A percentile compares a stretch with the other conserved stretches of the same genome.
Evolutionary conservation across 1,140 invertebrate species (phyloP).

Genomic region (Triops longicaudatus): DNA sequence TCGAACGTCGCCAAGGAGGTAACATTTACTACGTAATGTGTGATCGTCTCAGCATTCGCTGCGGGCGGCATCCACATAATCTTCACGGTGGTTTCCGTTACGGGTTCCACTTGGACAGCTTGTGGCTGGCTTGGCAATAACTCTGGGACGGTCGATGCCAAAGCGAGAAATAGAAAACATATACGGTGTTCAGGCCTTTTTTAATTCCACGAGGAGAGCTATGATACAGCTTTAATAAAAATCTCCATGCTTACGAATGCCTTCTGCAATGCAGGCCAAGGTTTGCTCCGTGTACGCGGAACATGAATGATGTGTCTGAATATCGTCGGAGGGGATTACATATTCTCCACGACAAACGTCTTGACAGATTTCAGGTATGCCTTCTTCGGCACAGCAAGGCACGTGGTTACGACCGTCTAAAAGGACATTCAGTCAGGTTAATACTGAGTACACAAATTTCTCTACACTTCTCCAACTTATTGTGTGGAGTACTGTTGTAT

Average conservation of each 20-base stretch:
- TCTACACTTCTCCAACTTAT: no score
- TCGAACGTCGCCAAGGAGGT: conserved; percentile 42
- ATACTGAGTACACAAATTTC: not conserved
- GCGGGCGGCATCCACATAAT: conserved; percentile 57
- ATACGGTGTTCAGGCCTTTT: not conserved
- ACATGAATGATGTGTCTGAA: conserved; percentile 73
- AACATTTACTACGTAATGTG: conserved; percentile 59
- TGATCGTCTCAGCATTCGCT: conserved; percentile 52
- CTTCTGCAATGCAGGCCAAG: conserved; percentile 67
- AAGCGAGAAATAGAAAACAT: conserved; percentile 28
- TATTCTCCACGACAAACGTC: conserved; percentile 76
- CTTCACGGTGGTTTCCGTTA: conserved; percentile 57
- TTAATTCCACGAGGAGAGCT: not conserved
- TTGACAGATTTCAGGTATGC: conserved; percentile 70
- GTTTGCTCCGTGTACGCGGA: conserved; percentile 71
- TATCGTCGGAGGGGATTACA: conserved; percentile 68
- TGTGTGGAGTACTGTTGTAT: no score
- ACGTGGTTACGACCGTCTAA: conserved; percentile 70
- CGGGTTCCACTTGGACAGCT: conserved; percentile 56
- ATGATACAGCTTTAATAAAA: not conserved
- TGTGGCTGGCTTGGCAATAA: conserved; percentile 61
- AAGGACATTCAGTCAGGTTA: not conserved
- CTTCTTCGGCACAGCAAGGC: conserved; percentile 67
- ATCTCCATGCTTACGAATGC: conserved; percentile 50
- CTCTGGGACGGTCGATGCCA: conserved; percentile 42